Evolutionary conservation across 2,113 vertebrate genomes (phyloP).

Genomic region (Dicerorhinus sumatrensis): DNA sequence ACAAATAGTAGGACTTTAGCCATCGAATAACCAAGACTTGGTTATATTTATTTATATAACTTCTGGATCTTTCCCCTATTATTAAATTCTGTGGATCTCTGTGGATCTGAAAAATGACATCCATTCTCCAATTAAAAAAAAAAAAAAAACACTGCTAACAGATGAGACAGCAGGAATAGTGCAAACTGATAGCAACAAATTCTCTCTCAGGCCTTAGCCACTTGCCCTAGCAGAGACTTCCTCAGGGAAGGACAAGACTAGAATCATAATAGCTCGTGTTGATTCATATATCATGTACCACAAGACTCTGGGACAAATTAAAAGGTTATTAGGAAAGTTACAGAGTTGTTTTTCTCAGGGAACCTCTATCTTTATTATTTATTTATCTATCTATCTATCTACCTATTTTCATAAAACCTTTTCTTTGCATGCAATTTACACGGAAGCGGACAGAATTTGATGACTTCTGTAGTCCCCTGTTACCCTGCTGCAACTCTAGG

Average conservation of each 20-base stretch:
- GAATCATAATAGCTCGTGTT: neutral
- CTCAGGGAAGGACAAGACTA: neutral
- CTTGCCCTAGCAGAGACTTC: neutral
- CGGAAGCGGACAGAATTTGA: neutral
- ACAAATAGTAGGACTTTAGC: neutral
- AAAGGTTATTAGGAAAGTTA: neutral
- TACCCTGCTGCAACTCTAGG: neutral
- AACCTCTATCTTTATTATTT: neutral
- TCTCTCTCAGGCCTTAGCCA: neutral
- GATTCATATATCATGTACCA: neutral
- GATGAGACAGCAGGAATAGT: neutral
- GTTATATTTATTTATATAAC: neutral
- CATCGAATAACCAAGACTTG: neutral
- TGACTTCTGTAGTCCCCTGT: neutral
- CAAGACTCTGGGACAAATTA: neutral
- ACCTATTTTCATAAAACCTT: constrained; percentile 9
- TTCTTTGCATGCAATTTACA: neutral
- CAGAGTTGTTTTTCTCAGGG: neutral
- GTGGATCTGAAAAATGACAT: neutral
- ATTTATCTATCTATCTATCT: neutral
- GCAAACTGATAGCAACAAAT: neutral
- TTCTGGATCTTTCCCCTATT: neutral
- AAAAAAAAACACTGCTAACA: neutral
- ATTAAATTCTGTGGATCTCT: constrained; percentile 5
- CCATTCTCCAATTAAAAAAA: neutral